These are phyloP conservation scores for Luperina testacea DNA, from an alignment of 2,888 invertebrate species.

Conservation along the genomic window DNA sequence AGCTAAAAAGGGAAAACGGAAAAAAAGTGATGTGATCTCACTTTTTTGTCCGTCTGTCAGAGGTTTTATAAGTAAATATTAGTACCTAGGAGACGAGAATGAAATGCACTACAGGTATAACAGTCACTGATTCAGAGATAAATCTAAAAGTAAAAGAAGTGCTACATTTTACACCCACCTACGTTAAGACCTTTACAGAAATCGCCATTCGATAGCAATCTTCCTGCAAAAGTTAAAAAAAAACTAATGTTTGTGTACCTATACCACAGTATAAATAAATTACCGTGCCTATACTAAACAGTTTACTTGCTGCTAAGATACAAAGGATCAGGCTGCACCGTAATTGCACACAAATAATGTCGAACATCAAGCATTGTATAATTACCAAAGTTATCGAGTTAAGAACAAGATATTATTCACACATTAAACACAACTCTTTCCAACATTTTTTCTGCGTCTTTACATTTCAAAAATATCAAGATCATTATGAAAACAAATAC, in stretches of 20 bases:
- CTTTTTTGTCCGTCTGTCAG: background rate
- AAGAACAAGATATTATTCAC: background rate
- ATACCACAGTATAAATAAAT: too few relatives aligned
- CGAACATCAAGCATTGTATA: background rate
- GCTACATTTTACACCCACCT: background rate
- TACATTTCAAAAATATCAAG: background rate
- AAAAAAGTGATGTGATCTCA: background rate
- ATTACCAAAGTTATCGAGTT: background rate
- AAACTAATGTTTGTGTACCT: background rate
- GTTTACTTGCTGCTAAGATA: background rate
- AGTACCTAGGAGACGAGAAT: background rate
- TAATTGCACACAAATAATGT: background rate
- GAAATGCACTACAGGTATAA: background rate
- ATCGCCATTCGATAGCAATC: background rate
- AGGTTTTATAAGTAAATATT: background rate
- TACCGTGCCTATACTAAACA: too few relatives aligned
- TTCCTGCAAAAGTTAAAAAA: background rate
- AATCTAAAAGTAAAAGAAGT: background rate
- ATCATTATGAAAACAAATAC: background rate
- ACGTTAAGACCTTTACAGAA: background rate
- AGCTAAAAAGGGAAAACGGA: background rate
- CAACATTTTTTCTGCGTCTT: background rate
- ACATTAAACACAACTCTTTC: background rate
- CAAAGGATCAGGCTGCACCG: background rate
- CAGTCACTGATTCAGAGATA: background rate